These are phyloP conservation scores for Bolborhynchus lineola DNA, from an alignment of 2,113 vertebrate genomes.

Conservation along the genomic window DNA sequence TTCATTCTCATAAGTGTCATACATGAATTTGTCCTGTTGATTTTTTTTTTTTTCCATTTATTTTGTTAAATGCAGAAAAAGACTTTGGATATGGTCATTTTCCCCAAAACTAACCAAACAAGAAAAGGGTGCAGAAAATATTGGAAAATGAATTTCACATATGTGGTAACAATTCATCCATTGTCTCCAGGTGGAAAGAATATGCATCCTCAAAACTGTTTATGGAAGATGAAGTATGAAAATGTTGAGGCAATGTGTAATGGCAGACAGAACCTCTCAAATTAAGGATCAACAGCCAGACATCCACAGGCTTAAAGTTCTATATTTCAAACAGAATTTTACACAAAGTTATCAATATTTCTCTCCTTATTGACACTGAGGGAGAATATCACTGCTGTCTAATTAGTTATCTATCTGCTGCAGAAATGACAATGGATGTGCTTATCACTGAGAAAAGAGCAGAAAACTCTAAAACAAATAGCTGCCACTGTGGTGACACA, in stretches of 20 bases:
- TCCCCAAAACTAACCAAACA: neutral
- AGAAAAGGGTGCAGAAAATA: neutral
- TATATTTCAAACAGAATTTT: neutral
- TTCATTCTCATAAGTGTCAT: neutral
- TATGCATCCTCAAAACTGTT: neutral
- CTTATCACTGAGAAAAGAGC: neutral
- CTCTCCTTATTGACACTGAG: neutral
- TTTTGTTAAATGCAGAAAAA: neutral
- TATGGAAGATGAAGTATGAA: neutral
- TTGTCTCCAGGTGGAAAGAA: neutral
- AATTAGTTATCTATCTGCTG: neutral
- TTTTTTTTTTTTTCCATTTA: neutral
- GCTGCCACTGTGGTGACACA: neutral
- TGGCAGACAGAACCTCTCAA: neutral
- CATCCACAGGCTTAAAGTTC: neutral
- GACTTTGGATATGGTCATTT: neutral
- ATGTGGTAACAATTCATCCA: neutral
- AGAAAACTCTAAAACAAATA: neutral
- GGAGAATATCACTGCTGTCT: neutral
- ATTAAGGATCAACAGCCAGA: neutral
- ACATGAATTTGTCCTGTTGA: neutral
- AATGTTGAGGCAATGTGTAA: neutral
- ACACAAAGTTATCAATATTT: neutral
- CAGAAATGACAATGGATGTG: neutral
- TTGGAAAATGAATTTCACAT: neutral